phyloP scores from a whole-genome alignment of 2,113 vertebrate genomes.

The Cynoglossus semilaevis region DNA sequence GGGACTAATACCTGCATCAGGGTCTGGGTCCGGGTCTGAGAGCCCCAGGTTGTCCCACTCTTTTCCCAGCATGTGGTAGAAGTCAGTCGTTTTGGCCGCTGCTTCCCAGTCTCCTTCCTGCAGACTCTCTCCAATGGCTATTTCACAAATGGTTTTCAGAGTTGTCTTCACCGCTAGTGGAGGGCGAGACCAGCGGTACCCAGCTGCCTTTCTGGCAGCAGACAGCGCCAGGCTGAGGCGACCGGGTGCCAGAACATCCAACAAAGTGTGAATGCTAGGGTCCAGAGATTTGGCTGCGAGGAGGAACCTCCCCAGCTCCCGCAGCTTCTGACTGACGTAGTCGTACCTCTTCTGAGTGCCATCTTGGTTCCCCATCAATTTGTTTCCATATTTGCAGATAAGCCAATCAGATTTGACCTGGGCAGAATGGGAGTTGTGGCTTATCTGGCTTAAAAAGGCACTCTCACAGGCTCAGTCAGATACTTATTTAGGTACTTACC shows the following conservation, averaged over 20 bases:
- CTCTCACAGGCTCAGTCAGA: neutral
- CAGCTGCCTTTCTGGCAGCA: slow-evolving; percentile 32
- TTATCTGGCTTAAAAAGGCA: neutral
- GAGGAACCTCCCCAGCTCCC: slow-evolving; percentile 53
- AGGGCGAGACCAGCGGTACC: slow-evolving; percentile 48
- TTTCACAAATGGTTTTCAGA: slow-evolving; percentile 51
- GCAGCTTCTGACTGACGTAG: slow-evolving; percentile 57
- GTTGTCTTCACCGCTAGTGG: slow-evolving; percentile 39
- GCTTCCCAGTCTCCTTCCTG: slow-evolving; percentile 58
- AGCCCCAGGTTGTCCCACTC: slow-evolving; percentile 50
- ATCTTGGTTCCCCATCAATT: slow-evolving; percentile 51
- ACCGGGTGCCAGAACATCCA: slow-evolving; percentile 44
- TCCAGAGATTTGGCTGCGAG: slow-evolving; percentile 54
- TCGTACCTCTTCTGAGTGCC: slow-evolving; percentile 45
- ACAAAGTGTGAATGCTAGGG: slow-evolving; percentile 25
- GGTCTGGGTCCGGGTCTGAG: slow-evolving; percentile 7
- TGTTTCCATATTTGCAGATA: slow-evolving; percentile 58
- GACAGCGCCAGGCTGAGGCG: slow-evolving; percentile 37
- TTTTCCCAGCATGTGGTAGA: slow-evolving; percentile 52
- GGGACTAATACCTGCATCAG: slow-evolving; percentile 19
- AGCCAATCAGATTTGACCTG: slow-evolving; percentile 65
- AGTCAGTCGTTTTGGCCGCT: slow-evolving; percentile 50
- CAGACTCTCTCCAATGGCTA: slow-evolving; percentile 48
- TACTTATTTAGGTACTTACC: slow-evolving; percentile 20
- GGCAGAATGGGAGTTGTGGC: neutral